A percentile compares a stretch with the other conserved stretches of the same genome.
These are phyloP conservation scores for Palloptera scutellata DNA, from an alignment of 2,888 invertebrate species.

Conservation along the genomic window DNA sequence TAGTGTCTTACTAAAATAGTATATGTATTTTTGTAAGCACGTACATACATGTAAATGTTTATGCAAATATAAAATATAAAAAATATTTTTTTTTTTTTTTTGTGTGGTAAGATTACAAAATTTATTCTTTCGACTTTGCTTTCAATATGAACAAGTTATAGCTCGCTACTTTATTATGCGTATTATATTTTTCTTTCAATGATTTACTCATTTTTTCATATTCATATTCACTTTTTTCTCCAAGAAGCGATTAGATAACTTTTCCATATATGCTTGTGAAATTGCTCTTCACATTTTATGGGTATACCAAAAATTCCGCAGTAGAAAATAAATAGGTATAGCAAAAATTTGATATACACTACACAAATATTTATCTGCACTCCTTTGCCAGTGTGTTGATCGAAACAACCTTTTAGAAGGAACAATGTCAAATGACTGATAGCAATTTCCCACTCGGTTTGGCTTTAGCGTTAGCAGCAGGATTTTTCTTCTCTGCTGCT, in stretches of 20 bases:
- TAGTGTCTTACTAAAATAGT: too few species aligned
- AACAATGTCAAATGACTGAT: constrained; percentile 61
- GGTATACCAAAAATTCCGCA: constrained; percentile 38
- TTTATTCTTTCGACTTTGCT: too few species aligned
- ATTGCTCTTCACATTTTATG: constrained; percentile 35
- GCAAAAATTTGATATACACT: neutral
- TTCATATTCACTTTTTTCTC: too few species aligned
- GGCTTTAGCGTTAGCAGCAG: constrained; percentile 32
- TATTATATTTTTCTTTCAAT: too few species aligned
- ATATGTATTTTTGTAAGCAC: too few species aligned
- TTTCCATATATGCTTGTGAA: constrained; percentile 7
- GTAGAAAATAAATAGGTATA: constrained; percentile 25
- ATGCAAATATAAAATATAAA: too few species aligned
- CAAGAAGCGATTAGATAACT: constrained; percentile 33
- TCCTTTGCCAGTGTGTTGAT: constrained; percentile 19
- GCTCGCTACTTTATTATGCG: too few species aligned
- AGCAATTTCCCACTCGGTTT: constrained; percentile 36
- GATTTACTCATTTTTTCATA: too few species aligned
- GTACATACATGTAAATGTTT: too few species aligned
- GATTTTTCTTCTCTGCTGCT: constrained; percentile 22
- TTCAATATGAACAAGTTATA: too few species aligned
- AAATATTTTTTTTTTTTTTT: too few species aligned
- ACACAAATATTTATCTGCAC: constrained; percentile 16
- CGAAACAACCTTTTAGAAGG: constrained; percentile 58
- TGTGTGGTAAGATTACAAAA: too few species aligned